These are phyloP conservation scores for Bolinopsis microptera DNA, from an alignment of 37 sponge, comb jelly and placozoan genomes.

Conservation along the genomic window DNA sequence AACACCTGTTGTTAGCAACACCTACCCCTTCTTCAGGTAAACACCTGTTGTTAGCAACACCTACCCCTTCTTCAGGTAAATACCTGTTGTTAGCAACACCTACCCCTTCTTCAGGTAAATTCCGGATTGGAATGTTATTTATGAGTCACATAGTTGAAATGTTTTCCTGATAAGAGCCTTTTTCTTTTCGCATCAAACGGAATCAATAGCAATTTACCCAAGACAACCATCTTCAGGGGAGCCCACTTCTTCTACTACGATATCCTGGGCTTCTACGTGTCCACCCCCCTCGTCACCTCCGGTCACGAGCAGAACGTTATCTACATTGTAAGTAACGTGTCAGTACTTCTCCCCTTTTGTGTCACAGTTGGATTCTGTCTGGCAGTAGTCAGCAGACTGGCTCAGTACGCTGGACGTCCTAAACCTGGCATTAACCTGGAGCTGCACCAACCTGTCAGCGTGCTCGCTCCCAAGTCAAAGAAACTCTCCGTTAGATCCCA, in stretches of 20 bases:
- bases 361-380: conserved; percentile 36
- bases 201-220: too few relatives aligned
- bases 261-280: neutral
- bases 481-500: neutral
- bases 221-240: too few relatives aligned
- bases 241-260: conserved; percentile 45
- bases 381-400: conserved; percentile 18
- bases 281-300: conserved; percentile 37
- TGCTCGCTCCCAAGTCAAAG: neutral
- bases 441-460: neutral
- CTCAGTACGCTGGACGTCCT: neutral
- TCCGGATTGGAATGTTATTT: too few relatives aligned
- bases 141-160: too few relatives aligned
- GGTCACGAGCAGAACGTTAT: neutral
- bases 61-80: too few relatives aligned
- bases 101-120: too few relatives aligned
- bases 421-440: neutral
- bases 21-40: too few relatives aligned
- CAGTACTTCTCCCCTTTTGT: conserved; percentile 29
- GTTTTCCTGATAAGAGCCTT: too few relatives aligned
- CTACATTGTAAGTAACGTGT: neutral
- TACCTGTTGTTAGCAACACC: too few relatives aligned
- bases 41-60: too few relatives aligned
- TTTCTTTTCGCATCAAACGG: too few relatives aligned
- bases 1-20: too few relatives aligned